These are phyloP conservation scores for Eremophila alpestris DNA, from an alignment of 2,797 vertebrate genomes.

Conservation along the genomic window DNA sequence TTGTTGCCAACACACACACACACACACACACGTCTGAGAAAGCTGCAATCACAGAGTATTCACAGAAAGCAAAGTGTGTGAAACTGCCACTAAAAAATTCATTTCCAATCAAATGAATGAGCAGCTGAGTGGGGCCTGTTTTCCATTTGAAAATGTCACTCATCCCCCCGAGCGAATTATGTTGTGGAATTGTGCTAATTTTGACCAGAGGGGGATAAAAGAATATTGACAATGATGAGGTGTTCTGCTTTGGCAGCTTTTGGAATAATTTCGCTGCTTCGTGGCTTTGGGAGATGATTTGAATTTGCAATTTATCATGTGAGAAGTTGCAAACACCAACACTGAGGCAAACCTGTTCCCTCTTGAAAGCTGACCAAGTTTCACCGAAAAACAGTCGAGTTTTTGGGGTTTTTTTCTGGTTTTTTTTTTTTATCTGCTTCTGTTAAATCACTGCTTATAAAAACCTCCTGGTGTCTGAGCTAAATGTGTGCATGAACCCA, in stretches of 20 bases:
- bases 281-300: neutral
- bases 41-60: conserved; percentile 1
- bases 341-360: neutral
- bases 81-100: neutral
- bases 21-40: neutral
- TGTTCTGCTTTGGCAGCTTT: neutral
- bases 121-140: neutral
- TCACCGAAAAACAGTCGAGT: neutral
- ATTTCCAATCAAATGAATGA: neutral
- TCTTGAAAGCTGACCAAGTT: neutral
- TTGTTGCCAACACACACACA: neutral
- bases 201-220: neutral
- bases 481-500: conserved; percentile 42
- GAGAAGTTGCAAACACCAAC: neutral
- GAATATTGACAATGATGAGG: neutral
- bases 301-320: neutral
- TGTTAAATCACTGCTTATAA: conserved; percentile 17
- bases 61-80: neutral
- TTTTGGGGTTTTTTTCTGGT: too few relatives aligned
- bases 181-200: conserved; percentile 18
- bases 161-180: neutral
- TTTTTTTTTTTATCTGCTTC: neutral
- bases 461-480: conserved; percentile 9
- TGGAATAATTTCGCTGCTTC: neutral
- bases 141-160: conserved; percentile 1